These are phyloP conservation scores for Penaeus monodon DNA, from an alignment of 2,888 invertebrate species.

Conservation along the genomic window DNA sequence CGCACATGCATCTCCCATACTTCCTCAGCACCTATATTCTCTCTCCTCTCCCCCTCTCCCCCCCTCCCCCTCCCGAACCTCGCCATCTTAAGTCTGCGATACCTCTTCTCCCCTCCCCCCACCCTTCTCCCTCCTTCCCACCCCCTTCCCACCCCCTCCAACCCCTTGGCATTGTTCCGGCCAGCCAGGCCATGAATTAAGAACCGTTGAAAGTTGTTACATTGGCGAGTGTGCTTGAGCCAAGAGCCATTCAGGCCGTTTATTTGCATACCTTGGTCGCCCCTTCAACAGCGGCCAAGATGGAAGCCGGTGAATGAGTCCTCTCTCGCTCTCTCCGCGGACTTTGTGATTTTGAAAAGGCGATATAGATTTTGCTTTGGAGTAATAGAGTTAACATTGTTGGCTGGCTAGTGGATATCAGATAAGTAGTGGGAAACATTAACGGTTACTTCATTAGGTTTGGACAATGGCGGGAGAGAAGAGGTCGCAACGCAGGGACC, in stretches of 20 bases:
- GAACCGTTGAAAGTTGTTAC: slow-evolving; percentile 54
- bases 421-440: slow-evolving; percentile 22
- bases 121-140: background rate
- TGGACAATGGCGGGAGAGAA: background rate
- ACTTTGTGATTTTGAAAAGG: slow-evolving; percentile 31
- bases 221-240: slow-evolving; percentile 30
- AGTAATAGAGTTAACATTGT: slow-evolving; percentile 20
- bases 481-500: background rate
- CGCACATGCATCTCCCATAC: background rate
- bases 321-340: background rate
- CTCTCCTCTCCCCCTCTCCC: background rate
- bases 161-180: slow-evolving; percentile 21
- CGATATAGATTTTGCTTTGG: slow-evolving; percentile 18
- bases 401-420: background rate
- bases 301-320: background rate
- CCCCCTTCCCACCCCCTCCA: slow-evolving; percentile 6
- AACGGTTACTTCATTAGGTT: slow-evolving; percentile 26
- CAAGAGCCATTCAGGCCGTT: slow-evolving; percentile 15
- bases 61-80: background rate
- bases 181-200: slow-evolving; percentile 46
- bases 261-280: slow-evolving; percentile 37
- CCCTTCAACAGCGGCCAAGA: slow-evolving; percentile 7
- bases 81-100: background rate
- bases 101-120: background rate
- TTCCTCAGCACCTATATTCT: background rate